Evolutionary conservation across 2,113 vertebrate species (phyloP).

Genomic region (Struthio camelus): DNA sequence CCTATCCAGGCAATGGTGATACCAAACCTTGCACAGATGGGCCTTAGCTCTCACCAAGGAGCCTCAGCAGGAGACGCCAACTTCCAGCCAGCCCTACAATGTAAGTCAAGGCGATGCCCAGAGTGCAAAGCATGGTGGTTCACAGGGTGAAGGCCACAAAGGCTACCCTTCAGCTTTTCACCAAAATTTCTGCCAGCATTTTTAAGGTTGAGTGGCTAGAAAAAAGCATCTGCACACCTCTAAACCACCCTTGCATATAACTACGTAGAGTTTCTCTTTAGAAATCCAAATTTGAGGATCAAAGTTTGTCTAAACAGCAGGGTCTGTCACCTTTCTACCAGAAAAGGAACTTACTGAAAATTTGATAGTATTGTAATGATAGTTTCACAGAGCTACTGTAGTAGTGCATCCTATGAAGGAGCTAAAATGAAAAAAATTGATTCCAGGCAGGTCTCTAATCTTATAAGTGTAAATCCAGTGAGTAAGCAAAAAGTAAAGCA

Average conservation of each 20-base stretch:
- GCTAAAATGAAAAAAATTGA: background rate
- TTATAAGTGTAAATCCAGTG: background rate
- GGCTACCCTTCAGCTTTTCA: background rate
- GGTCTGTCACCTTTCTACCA: background rate
- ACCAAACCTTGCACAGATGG: background rate
- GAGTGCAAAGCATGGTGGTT: fast-evolving
- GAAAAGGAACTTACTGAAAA: background rate
- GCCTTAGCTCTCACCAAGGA: background rate
- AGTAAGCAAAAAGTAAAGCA: background rate
- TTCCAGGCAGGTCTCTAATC: background rate
- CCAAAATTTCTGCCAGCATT: background rate
- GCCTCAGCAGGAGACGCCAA: background rate
- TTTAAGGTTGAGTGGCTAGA: background rate
- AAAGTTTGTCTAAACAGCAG: background rate
- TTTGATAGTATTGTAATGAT: background rate
- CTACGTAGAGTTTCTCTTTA: background rate
- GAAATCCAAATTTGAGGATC: background rate
- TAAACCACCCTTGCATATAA: background rate
- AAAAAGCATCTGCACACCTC: background rate
- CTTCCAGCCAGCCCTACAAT: background rate
- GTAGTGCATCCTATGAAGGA: background rate
- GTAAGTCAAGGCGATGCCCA: background rate
- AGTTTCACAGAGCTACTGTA: background rate
- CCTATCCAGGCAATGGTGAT: fast-evolving
- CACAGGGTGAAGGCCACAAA: background rate